These are phyloP conservation scores for Andrena chrysosceles DNA, from an alignment of 2,888 invertebrate species.

Conservation along the genomic window DNA sequence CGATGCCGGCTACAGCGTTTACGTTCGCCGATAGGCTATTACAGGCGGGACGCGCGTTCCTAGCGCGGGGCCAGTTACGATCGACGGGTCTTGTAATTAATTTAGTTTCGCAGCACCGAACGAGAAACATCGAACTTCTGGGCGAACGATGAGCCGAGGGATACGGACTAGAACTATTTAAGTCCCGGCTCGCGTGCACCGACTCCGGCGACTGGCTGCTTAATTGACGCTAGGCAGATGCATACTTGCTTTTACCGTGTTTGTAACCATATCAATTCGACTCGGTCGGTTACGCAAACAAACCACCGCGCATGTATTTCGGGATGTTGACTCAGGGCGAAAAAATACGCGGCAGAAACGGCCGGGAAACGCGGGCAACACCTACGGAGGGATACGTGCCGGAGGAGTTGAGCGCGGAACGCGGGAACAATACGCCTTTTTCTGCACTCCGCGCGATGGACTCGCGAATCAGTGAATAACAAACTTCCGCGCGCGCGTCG, in stretches of 20 bases:
- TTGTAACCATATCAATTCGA: conserved; percentile 79
- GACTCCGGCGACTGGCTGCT: conserved; percentile 67
- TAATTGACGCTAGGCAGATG: conserved; percentile 81
- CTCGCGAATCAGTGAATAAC: conserved; percentile 6
- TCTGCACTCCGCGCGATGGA: conserved; percentile 4
- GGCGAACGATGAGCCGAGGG: conserved; percentile 28
- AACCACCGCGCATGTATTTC: conserved; percentile 75
- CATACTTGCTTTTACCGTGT: conserved; percentile 75
- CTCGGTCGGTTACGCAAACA: conserved; percentile 76
- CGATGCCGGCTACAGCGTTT: neutral
- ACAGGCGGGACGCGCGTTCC: neutral
- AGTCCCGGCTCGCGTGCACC: conserved; percentile 62
- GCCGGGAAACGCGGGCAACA: conserved; percentile 43
- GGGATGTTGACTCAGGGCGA: conserved; percentile 76
- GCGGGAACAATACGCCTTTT: conserved; percentile 29
- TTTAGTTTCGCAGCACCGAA: conserved; percentile 23
- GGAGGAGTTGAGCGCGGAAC: neutral
- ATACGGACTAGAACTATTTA: conserved; percentile 72
- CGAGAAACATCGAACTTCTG: conserved; percentile 26
- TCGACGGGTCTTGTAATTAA: conserved; percentile 39
- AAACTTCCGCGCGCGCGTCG: conserved; percentile 10
- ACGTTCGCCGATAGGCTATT: conserved; percentile 1
- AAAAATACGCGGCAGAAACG: conserved; percentile 71
- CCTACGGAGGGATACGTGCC: conserved; percentile 31
- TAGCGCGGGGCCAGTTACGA: conserved; percentile 12